These are phyloP conservation scores for Euschistus heros DNA, from an alignment of 1,140 invertebrate genomes.

Conservation along the genomic window DNA sequence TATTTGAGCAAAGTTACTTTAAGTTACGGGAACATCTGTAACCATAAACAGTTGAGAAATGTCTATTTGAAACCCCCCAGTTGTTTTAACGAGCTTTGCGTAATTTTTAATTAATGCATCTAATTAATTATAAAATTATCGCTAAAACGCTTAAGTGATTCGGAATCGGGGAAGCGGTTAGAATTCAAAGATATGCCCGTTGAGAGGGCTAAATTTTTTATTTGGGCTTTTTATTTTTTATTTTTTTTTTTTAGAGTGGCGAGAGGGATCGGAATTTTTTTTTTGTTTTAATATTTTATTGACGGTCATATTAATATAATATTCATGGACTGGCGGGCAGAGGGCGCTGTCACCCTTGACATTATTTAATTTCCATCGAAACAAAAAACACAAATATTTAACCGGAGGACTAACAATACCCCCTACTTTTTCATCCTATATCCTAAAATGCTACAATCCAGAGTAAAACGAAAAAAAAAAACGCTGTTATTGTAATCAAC, in stretches of 20 bases:
- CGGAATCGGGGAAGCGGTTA: not conserved
- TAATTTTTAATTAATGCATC: no score
- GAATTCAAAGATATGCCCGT: not conserved
- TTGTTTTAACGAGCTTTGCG: no score
- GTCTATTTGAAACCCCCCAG: no score
- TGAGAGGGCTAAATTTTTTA: constrained; percentile 6
- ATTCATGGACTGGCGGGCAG: constrained; percentile 21
- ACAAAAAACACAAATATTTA: constrained; percentile 16
- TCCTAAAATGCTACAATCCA: not conserved
- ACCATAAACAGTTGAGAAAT: no score
- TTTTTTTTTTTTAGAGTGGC: not conserved
- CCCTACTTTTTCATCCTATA: constrained; percentile 6
- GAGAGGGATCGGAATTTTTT: not conserved
- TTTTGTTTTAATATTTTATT: constrained; percentile 15
- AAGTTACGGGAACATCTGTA: no score
- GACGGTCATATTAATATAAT: constrained; percentile 15
- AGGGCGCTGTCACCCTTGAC: constrained; percentile 14
- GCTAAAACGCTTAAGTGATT: no score
- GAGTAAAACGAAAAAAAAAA: not conserved
- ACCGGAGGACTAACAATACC: not conserved
- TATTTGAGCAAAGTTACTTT: no score
- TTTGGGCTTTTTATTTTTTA: not conserved
- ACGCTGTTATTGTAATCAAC: not conserved
- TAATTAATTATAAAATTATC: no score
- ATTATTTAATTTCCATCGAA: constrained; percentile 14